Base-by-base conservation (phyloP, 2,113 vertebrate genomes). In the Callopanchax toddi region DNA sequence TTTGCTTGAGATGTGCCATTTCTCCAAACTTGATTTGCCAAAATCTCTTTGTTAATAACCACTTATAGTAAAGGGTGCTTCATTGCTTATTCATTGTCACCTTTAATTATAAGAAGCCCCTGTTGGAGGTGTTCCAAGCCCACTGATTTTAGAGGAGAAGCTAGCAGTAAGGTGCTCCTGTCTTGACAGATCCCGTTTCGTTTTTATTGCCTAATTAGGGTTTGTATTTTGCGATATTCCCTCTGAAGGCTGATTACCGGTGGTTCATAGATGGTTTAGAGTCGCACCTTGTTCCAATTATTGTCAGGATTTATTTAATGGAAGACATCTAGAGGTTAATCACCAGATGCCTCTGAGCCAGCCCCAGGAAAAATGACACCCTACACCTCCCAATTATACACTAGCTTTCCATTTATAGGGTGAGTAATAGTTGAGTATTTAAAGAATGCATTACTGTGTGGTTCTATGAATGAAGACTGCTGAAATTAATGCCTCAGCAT, bases 281-380 rank as follows among this genome's bases (percentile, higher is more conserved):
- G 64, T 68, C 72, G 76, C 76, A 86, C 74, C 81, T 77, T 72
- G 81, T 79, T 83, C 59, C 73, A 81, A 78, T 83, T 84, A 86
- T 79, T 76, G 22, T 79, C 72, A 62, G 82, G 52, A 79, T 79
- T 78, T 84, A 73, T 79, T 84, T 72, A 76, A 84, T 79, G 60
- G 77, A 83, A 74, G 81, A 76, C 81, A 74, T 82, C 67, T 69
- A 71, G 76, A 86, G 81, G 86, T 86, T 85, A 86, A 82, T 82
- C 78, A 76, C 76, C 81, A 80, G 65, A 76, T 73, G 76, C 59
- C 82, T 74, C 25, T 32, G 54, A 75, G 78, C 71, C 58, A 21
- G 51, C 69, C 78, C 67, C 55, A 44, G 74, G 55, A 64, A 51
- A 83, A 83, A 71, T 78, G 75, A 81, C 61, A 7, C 67, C 60